Evolutionary conservation across 2,797 vertebrate genomes (phyloP).

Genomic region (Gadopsis bispinosus): DNA sequence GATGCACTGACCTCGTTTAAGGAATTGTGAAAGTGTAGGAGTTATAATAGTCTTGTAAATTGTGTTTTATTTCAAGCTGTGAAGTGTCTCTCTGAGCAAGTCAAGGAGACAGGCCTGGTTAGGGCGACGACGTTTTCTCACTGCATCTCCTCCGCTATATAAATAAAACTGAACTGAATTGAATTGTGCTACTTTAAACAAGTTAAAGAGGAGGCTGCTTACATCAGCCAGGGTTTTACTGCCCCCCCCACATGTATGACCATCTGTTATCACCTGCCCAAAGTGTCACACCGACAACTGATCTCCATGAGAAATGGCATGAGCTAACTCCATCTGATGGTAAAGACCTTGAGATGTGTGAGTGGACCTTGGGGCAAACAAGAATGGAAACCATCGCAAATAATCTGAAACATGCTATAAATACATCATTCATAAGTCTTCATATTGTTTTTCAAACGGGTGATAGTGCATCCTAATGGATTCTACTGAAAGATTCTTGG

Average conservation of each 20-base stretch:
- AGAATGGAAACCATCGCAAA: not conserved
- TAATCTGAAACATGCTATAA: not conserved
- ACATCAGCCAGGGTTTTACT: not conserved
- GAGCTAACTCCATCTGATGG: not conserved
- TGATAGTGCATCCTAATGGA: not conserved
- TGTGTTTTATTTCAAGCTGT: slow-evolving; percentile 14
- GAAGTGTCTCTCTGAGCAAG: not conserved
- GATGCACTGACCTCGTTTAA: not conserved
- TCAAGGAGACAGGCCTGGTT: not conserved
- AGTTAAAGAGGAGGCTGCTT: not conserved
- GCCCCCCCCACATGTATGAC: not conserved
- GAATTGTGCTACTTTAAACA: no score
- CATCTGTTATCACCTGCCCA: not conserved
- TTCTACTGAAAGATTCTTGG: not conserved
- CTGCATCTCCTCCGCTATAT: not conserved
- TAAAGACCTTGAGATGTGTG: not conserved
- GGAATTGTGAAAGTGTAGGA: slow-evolving; percentile 12
- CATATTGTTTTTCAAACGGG: not conserved
- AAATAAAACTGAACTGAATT: no score
- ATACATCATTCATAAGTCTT: not conserved
- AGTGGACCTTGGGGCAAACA: not conserved
- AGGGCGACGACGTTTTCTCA: not conserved
- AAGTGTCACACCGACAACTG: not conserved
- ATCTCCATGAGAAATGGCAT: not conserved
- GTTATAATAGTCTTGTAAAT: slow-evolving; percentile 5